Evolutionary conservation across 64 coral and sea anemone genomes (phyloP).

Genomic region (Astreopora myriophthalma): DNA sequence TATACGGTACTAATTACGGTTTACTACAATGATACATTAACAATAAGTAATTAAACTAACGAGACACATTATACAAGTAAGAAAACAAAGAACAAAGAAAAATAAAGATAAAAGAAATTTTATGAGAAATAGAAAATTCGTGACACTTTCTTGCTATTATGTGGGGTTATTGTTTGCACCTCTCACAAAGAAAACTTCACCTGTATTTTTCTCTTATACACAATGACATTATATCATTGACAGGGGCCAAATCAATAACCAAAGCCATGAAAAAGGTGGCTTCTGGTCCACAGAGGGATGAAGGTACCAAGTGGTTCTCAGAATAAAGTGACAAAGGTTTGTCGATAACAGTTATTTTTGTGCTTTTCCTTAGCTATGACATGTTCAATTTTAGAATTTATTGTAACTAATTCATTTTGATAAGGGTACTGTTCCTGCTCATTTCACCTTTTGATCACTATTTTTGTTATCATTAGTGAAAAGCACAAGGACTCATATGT

Average conservation of each 20-base stretch:
- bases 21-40: too few relatives aligned
- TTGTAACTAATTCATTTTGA: not conserved
- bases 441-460: not conserved
- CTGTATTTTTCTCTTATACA: too few relatives aligned
- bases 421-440: too few relatives aligned
- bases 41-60: too few relatives aligned
- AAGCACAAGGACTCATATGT: constrained; percentile 31
- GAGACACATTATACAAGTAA: too few relatives aligned
- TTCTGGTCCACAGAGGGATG: constrained; percentile 20
- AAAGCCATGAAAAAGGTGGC: constrained; percentile 22
- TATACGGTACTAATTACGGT: too few relatives aligned
- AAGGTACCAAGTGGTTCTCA: constrained; percentile 31
- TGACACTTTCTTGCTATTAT: too few relatives aligned
- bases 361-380: not conserved
- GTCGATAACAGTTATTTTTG: not conserved
- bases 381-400: not conserved
- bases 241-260: constrained; percentile 13
- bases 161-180: too few relatives aligned
- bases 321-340: constrained; percentile 45
- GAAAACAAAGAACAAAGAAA: too few relatives aligned
- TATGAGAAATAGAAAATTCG: too few relatives aligned
- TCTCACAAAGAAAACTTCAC: too few relatives aligned
- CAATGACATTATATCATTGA: not conserved
- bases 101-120: too few relatives aligned
- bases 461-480: constrained; percentile 2